A percentile compares a stretch with the other conserved stretches of the same genome.
These are phyloP conservation scores for Chymomyza costata DNA, from an alignment of 1,140 invertebrate genomes.

Conservation along the genomic window DNA sequence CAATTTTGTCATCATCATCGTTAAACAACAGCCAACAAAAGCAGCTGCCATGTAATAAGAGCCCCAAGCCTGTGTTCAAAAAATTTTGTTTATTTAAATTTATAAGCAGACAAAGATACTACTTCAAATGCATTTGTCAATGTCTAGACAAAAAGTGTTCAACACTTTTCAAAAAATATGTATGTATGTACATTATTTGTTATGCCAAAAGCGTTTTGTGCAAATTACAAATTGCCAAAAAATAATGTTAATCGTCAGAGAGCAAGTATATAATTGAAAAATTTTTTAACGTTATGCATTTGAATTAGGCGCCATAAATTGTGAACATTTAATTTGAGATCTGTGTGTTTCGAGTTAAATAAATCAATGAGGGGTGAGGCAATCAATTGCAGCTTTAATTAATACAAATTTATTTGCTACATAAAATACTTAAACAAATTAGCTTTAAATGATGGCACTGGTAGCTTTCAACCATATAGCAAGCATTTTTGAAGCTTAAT, in stretches of 20 bases:
- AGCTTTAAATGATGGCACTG: slow-evolving; percentile 36
- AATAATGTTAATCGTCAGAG: too few relatives aligned
- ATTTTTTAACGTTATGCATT: slow-evolving; percentile 34
- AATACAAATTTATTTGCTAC: slow-evolving; percentile 53
- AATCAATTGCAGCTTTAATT: slow-evolving; percentile 52
- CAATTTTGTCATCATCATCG: too few relatives aligned
- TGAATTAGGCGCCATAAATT: slow-evolving; percentile 46
- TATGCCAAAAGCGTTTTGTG: slow-evolving; percentile 52
- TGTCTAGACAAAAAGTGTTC: slow-evolving; percentile 22
- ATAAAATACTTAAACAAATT: slow-evolving; percentile 46
- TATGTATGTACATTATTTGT: slow-evolving; percentile 30
- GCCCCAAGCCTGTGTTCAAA: too few relatives aligned
- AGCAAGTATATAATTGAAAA: slow-evolving; percentile 14
- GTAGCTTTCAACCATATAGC: too few relatives aligned
- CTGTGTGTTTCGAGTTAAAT: slow-evolving; percentile 18
- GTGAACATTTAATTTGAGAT: background rate
- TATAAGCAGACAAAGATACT: too few relatives aligned
- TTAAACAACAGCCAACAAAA: too few relatives aligned
- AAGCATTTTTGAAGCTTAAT: too few relatives aligned
- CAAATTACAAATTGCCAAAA: slow-evolving; percentile 32
- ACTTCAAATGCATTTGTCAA: slow-evolving; percentile 41
- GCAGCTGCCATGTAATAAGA: too few relatives aligned
- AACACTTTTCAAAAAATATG: slow-evolving; percentile 4
- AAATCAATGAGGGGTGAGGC: slow-evolving; percentile 38
- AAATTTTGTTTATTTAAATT: too few relatives aligned